Evolutionary conservation across 2,888 invertebrate species (phyloP), one percentile per base, ranked within the genome.

Genomic region (Volucella inflata): DNA sequence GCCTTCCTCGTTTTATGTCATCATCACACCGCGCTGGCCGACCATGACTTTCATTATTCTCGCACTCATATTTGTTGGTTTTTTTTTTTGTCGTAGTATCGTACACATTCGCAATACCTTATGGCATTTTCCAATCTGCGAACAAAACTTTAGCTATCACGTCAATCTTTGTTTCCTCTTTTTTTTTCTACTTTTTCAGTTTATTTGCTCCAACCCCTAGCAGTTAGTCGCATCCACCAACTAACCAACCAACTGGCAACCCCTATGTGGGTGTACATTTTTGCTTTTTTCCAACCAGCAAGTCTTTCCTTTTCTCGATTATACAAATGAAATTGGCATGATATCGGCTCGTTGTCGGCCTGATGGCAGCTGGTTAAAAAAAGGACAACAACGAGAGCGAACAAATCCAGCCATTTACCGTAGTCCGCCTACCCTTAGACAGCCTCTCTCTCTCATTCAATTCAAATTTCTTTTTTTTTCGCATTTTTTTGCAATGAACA

Each of bases 271-370:
- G 36, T 71, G 51, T 42, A 67, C 65, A 30, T 38, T 57, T 71
- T 53, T 53, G 59, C n/a, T n/a, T 75, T 68, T 75, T 51, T 48
- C 70, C 44, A 67, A 57, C 72, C 77, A 64, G 55, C 57, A 62
- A 84, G 68, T 80, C 84, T 59, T 65, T 68, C 76, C 48, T 70
- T 46, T 40, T 80, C 21, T 75, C 84, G 81, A 81, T 85, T 82
- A 81, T 87, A 77, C 72, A 87, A 87, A 82, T 87, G 81, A 87
- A 87, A 87, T 87, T 87, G 87, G 87, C 87, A 87, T 87, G 82
- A 77, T 87, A 87, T 87, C 82, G 87, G 82, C 77, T 85, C 76
- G 85, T 85, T 85, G 85, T 87, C 82, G 77, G 82, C 82, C 70
- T 68, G 72, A 70, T 71, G 87, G 87, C 78, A 87, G 77, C 70